A percentile compares a stretch with the other conserved stretches of the same genome.
phyloP scores from a whole-genome alignment of 2,888 invertebrate species.

The Standfussiana lucernea region DNA sequence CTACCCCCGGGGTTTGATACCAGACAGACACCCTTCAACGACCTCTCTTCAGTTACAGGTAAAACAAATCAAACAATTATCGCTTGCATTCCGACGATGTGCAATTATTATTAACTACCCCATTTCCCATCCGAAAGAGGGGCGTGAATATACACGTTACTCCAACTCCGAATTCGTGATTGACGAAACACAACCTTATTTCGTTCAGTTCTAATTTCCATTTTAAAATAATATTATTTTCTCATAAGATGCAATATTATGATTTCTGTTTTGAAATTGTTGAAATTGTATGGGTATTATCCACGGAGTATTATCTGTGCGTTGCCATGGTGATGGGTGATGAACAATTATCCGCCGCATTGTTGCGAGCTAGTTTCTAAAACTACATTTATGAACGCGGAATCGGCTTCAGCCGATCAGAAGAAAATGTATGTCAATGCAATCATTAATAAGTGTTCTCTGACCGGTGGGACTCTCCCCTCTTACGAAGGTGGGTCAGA shows the following conservation, averaged over 20 bases:
- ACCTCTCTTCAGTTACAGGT: constrained; percentile 10
- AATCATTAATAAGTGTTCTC: no score
- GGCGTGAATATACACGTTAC: background rate
- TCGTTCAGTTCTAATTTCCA: background rate
- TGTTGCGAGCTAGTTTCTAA: background rate
- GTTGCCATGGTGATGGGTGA: constrained; percentile 25
- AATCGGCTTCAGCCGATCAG: background rate
- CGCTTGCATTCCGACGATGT: background rate
- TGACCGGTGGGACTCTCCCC: no score
- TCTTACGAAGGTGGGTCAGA: no score
- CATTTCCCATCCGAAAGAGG: background rate
- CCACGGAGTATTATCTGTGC: no score
- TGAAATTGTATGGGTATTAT: background rate
- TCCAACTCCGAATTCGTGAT: background rate
- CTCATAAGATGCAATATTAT: background rate
- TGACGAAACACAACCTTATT: constrained; percentile 14
- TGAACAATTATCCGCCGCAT: constrained; percentile 6
- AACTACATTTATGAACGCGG: background rate
- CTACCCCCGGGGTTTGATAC: background rate
- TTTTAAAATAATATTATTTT: background rate
- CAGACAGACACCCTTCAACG: constrained; percentile 20
- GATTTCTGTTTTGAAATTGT: constrained; percentile 1
- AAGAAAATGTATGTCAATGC: background rate
- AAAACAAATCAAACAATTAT: constrained; percentile 29
- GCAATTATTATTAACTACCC: constrained; percentile 23